Evolutionary conservation across 2,797 vertebrate species (phyloP), one percentile per base, ranked within the genome.

Genomic region (Danio aesculapii): DNA sequence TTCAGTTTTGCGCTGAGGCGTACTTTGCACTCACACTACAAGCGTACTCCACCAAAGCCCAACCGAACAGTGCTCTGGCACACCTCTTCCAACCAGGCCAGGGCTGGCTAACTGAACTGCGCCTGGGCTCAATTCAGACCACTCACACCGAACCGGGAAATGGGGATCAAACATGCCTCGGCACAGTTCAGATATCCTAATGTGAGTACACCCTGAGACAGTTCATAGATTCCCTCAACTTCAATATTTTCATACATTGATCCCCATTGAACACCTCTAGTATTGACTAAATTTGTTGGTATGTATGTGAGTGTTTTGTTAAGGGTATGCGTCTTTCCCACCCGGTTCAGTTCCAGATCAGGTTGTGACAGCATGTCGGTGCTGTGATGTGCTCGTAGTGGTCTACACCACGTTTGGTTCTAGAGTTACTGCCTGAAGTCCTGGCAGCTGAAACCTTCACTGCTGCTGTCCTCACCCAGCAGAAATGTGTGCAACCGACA

Each of bases 401-500:
- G 66, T 77, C 55, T 74, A 39, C 76, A 77, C 81, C 44, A 19
- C 16, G 41, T 47, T 55, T 59, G 50, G 69, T 44, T 80, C 53
- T 74, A 62, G 39, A 77, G 77, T 79, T 84, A 68, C 75, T 0
- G 10, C 73, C 74, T 73, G 52, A 58, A 74, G 66, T 68, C 21
- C 39, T 75, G 53, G 47, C 66, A 81, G 70, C 61, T 81, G 57
- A 78, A 75, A 49, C 77, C 52, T 64, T 41, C 53, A 70, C 63
- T 53, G 39, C 16, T 50, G 52, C 68, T 79, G 43, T 77, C 80
- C 70, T 61, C 61, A 68, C 64, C 55, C 41, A 72, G 81, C 80
- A 62, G 64, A 82, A 41, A 78, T 70, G 81, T 72, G 78, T 72
- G 81, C 68, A 82, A 82, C 73, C 16, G 72, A 55, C 75, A 81